A percentile compares a stretch with the other conserved stretches of the same genome.
Conservation (phyloP, 1,140 invertebrate species). For the Ostrea edulis region DNA sequence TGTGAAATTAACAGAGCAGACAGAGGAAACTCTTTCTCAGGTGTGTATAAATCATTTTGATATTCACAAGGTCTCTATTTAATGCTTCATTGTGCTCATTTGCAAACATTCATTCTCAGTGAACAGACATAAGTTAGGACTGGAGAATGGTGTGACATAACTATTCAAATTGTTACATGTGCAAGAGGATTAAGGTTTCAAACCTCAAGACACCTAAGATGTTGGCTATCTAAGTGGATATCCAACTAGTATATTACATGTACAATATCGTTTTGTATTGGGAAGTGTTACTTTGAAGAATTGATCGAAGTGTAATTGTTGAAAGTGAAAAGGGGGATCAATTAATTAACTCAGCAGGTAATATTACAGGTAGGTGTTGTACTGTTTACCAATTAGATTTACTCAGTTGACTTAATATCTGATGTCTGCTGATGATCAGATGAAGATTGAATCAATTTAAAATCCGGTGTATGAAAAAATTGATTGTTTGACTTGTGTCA, state of each 20-base stretch:
- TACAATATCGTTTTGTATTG: constrained; percentile 17
- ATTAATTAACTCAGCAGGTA: constrained; percentile 7
- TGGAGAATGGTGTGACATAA: background rate
- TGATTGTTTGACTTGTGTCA: no score
- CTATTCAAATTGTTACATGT: background rate
- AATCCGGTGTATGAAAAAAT: background rate
- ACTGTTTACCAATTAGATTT: background rate
- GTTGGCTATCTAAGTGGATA: background rate
- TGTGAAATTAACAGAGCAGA: background rate
- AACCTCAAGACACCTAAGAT: background rate
- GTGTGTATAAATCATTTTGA: constrained; percentile 15
- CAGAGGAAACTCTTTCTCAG: background rate
- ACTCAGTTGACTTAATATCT: background rate
- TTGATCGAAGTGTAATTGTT: background rate
- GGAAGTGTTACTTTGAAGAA: constrained; percentile 18
- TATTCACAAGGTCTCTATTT: background rate
- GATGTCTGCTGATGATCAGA: background rate
- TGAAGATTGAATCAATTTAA: background rate
- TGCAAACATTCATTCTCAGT: background rate
- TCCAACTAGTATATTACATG: no score
- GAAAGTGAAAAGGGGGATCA: constrained; percentile 5
- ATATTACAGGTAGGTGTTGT: constrained; percentile 3
- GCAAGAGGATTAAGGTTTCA: background rate
- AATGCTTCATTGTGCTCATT: constrained; percentile 15
- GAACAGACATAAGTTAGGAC: background rate